Evolutionary conservation across 2,113 vertebrate genomes (phyloP), one percentile per base, ranked within the genome.

Genomic region (Apodemus speciosus): DNA sequence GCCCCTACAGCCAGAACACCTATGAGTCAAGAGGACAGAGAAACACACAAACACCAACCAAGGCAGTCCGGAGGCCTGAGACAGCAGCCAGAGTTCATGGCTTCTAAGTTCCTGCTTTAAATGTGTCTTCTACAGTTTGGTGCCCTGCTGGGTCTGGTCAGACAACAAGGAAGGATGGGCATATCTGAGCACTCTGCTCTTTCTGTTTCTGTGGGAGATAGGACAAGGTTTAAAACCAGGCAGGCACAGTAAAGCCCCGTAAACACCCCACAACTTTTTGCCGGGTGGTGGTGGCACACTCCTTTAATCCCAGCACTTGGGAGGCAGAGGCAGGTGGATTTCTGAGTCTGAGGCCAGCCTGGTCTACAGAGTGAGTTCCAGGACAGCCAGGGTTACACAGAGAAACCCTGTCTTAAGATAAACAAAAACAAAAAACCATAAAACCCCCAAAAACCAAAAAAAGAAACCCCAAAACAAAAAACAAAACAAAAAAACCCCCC

Each of bases 71-170:
- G 1, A 85, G 51, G 40, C 86, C 51, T 10, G 20, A 60, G 20
- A 35, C 27, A 0, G 0, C 23, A 13, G 11, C 1, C 27, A 72
- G 43, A 62, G n/a, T 20, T 27, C 32, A 1, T 13, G 0, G 16
- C 49, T 58, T 49, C 69, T 68, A 77, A 88, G n/a, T 9, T 38
- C 68, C 68, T 32, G 20, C 20, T 64, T 10, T 20, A 16, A 27
- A 38, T 21, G 14, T 9, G 20, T 43, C 60, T 18, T 9, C 21
- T 69, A 20, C 3, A 23, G 43, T 18, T 71, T 43, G 0, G 16
- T 15, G 77, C 23, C 27, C 40, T 1, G 1, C n/a, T 5, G 6
- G 62, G 15, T 10, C 62, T 69, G 69, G 23, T 4, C 60, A 30
- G 20, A 66, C 9, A 1, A 62, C 5, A 0, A 9, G 43, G 23